These are phyloP conservation scores for Amphipyra tragopoginis DNA, from an alignment of 2,888 invertebrate species.

Conservation along the genomic window DNA sequence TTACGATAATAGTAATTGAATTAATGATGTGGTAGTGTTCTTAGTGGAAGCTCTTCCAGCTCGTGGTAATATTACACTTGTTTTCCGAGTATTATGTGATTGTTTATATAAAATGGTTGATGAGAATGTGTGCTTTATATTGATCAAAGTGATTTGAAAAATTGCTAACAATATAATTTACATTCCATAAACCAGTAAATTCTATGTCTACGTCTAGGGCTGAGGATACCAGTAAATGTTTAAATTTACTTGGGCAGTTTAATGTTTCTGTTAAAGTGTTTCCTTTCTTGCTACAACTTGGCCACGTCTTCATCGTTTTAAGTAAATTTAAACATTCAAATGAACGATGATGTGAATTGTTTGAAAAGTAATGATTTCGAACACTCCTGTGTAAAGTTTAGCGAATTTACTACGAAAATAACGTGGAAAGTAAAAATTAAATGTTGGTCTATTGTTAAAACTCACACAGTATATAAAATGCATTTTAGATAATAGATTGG, in stretches of 20 bases:
- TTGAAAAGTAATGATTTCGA: slow-evolving; percentile 62
- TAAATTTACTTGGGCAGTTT: slow-evolving; percentile 53
- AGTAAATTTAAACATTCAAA: slow-evolving; percentile 53
- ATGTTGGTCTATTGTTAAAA: slow-evolving; percentile 71
- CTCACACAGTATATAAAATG: slow-evolving; percentile 74
- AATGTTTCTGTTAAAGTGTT: slow-evolving; percentile 36
- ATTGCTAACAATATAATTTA: slow-evolving; percentile 63
- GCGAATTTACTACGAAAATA: slow-evolving; percentile 70
- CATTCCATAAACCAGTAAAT: slow-evolving; percentile 57
- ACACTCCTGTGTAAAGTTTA: slow-evolving; percentile 73
- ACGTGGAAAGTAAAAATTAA: slow-evolving; percentile 66
- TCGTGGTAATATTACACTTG: slow-evolving; percentile 67
- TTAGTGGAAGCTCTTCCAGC: slow-evolving; percentile 80
- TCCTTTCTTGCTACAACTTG: slow-evolving; percentile 20
- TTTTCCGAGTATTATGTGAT: slow-evolving; percentile 70
- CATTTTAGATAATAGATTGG: slow-evolving; percentile 86
- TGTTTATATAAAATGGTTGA: slow-evolving; percentile 60
- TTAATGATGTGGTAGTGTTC: slow-evolving; percentile 77
- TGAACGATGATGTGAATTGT: slow-evolving; percentile 39
- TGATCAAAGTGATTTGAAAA: slow-evolving; percentile 54
- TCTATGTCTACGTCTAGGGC: slow-evolving; percentile 29
- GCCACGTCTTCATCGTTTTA: slow-evolving; percentile 23
- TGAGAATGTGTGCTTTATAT: slow-evolving; percentile 67
- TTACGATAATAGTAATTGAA: slow-evolving; percentile 70
- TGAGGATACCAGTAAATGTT: slow-evolving; percentile 48